Percentiles rank a stretch among this genome's conserved stretches.
Conservation (phyloP, 1,140 invertebrate species). For the Scaptomyza pallida region DNA sequence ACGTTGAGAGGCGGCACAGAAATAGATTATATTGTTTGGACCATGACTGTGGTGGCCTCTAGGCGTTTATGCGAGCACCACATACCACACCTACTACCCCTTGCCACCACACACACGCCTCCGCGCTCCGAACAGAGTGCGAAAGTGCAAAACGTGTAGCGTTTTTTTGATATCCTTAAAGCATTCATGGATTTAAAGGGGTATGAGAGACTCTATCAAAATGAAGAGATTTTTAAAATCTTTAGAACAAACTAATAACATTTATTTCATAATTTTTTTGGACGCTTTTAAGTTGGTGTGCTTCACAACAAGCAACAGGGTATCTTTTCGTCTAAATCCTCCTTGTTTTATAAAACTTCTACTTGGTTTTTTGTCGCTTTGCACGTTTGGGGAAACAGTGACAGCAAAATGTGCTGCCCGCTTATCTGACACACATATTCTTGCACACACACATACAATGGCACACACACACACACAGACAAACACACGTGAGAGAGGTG, state of each 20-base stretch:
- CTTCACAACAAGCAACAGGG: not conserved
- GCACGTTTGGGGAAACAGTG: constrained; percentile 31
- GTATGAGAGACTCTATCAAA: not conserved
- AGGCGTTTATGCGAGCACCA: constrained; percentile 56
- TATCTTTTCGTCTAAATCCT: constrained; percentile 6
- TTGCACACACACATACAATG: constrained; percentile 43
- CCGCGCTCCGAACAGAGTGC: not conserved
- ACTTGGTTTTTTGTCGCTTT: constrained; percentile 23
- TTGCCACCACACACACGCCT: not conserved
- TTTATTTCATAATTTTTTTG: no score
- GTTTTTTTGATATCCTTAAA: not conserved
- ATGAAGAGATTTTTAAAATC: not conserved
- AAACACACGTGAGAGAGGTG: constrained; percentile 1
- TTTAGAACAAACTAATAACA: no score
- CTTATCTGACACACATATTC: constrained; percentile 65
- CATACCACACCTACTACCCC: not conserved
- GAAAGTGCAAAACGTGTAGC: constrained; percentile 67
- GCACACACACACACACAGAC: constrained; percentile 26
- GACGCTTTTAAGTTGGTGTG: no score
- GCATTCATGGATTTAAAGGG: not conserved
- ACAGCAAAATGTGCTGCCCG: constrained; percentile 64
- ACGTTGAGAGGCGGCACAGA: constrained; percentile 53
- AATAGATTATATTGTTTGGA: constrained; percentile 80
- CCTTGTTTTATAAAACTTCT: constrained; percentile 13
- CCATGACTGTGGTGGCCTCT: constrained; percentile 65